These are phyloP conservation scores for Paelopatides confundens DNA, from an alignment of 53 echinoderm and acorn worm genomes.

Conservation along the genomic window DNA sequence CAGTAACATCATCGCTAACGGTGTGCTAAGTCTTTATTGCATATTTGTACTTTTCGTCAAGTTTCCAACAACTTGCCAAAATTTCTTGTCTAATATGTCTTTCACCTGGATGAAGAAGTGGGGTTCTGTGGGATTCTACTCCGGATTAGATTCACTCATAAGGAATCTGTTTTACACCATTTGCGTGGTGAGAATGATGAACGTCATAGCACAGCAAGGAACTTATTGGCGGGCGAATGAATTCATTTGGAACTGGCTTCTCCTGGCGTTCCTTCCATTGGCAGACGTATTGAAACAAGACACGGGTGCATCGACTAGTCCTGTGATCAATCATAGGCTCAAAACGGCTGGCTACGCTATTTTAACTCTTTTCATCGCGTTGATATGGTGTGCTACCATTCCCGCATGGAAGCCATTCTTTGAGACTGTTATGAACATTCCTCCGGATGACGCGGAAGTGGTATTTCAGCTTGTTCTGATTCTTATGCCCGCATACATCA, in stretches of 20 bases:
- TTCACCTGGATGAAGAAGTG: too few species aligned
- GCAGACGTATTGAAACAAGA: too few species aligned
- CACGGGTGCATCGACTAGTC: slow-evolving; percentile 6
- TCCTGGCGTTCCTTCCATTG: too few species aligned
- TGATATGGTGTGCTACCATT: slow-evolving; percentile 21
- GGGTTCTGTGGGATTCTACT: slow-evolving; percentile 33
- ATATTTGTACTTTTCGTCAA: slow-evolving; percentile 1
- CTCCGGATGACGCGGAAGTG: neutral
- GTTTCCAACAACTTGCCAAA: neutral
- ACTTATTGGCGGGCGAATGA: slow-evolving; percentile 20
- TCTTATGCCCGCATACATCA: slow-evolving; percentile 27
- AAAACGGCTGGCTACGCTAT: slow-evolving; percentile 6
- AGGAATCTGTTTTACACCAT: slow-evolving; percentile 26
- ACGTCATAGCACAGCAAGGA: slow-evolving; percentile 3
- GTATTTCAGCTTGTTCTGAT: slow-evolving; percentile 14
- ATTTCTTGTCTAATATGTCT: neutral
- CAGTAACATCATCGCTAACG: too few species aligned
- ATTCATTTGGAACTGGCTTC: slow-evolving; percentile 44
- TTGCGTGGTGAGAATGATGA: too few species aligned
- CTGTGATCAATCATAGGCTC: slow-evolving; percentile 26
- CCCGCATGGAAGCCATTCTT: slow-evolving; percentile 40
- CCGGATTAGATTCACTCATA: slow-evolving; percentile 18
- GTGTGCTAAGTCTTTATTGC: too few species aligned
- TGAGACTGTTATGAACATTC: slow-evolving; percentile 30
- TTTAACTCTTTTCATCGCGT: neutral